Conservation (phyloP, 1,140 invertebrate species). For the Drosophila pectinifera region DNA sequence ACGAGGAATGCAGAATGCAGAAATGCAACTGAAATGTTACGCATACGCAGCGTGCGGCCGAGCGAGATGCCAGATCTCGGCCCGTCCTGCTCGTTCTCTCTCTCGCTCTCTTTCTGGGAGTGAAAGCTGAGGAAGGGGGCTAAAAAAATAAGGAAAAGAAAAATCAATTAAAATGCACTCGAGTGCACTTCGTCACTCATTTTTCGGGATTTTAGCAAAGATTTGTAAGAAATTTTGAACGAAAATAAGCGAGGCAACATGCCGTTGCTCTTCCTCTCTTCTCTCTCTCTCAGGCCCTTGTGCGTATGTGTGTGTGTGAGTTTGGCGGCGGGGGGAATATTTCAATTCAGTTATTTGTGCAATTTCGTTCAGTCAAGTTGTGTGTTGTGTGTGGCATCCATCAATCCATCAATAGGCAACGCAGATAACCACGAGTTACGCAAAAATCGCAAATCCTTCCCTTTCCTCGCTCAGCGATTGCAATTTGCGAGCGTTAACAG, state of each 20-base stretch:
- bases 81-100: conserved; percentile 2
- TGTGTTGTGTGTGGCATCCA: conserved; percentile 58
- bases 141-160: conserved; percentile 34
- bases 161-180: conserved; percentile 84
- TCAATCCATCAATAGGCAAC: conserved; percentile 35
- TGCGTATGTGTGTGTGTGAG: conserved; percentile 11
- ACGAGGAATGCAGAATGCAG: conserved; percentile 31
- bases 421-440: conserved; percentile 18
- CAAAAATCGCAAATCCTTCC: conserved; percentile 19
- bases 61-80: conserved; percentile 34
- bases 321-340: conserved; percentile 39
- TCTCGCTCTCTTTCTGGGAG: conserved; percentile 9
- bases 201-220: conserved; percentile 47
- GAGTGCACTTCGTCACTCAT: conserved; percentile 53
- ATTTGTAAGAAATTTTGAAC: conserved; percentile 65
- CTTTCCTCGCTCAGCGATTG: not conserved
- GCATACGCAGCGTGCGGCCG: conserved; percentile 69
- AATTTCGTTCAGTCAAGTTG: conserved; percentile 80
- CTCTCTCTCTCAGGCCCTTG: conserved; percentile 2
- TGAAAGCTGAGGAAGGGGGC: conserved; percentile 14
- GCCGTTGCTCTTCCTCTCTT: conserved; percentile 11
- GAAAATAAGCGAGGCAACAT: conserved; percentile 26
- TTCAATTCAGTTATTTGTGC: conserved; percentile 82
- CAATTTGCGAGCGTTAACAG: conserved; percentile 10
- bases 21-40: conserved; percentile 73